Evolutionary conservation across 2,888 invertebrate genomes (phyloP).

Genomic region (Gasteruption jaculator): DNA sequence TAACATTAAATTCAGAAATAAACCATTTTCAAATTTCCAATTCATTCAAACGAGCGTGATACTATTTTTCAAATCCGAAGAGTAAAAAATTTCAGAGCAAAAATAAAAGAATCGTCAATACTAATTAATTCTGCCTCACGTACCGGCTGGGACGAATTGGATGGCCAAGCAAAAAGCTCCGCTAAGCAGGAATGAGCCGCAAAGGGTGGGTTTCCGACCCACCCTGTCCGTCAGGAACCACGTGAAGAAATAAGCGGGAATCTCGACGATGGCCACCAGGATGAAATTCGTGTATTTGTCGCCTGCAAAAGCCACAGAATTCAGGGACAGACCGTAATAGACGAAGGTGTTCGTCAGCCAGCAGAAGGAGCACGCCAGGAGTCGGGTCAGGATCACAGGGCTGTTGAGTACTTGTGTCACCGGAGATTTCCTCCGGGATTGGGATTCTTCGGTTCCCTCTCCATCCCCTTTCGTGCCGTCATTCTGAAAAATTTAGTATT

Average conservation of each 20-base stretch:
- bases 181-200: slow-evolving; percentile 61
- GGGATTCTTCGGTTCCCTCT: slow-evolving; percentile 17
- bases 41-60: too few species aligned
- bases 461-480: slow-evolving; percentile 20
- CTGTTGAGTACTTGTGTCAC: slow-evolving; percentile 55
- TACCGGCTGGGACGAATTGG: slow-evolving; percentile 58
- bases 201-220: slow-evolving; percentile 58
- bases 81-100: too few species aligned
- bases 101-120: too few species aligned
- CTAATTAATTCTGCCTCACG: too few species aligned
- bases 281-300: slow-evolving; percentile 76
- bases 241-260: slow-evolving; percentile 68
- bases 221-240: slow-evolving; percentile 59
- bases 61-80: too few species aligned
- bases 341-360: slow-evolving; percentile 77
- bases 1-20: too few species aligned
- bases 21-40: too few species aligned
- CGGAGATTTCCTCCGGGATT: too few species aligned
- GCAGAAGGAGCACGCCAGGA: slow-evolving; percentile 68
- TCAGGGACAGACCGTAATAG: slow-evolving; percentile 76
- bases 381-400: slow-evolving; percentile 54
- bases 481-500: too few species aligned
- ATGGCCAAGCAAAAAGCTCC: slow-evolving; percentile 59
- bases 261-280: slow-evolving; percentile 64
- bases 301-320: slow-evolving; percentile 70